Percentiles rank a stretch among this genome's conserved stretches.
Evolutionary conservation across 2,797 vertebrate genomes (phyloP).

Genomic region (Gymnodraco acuticeps): DNA sequence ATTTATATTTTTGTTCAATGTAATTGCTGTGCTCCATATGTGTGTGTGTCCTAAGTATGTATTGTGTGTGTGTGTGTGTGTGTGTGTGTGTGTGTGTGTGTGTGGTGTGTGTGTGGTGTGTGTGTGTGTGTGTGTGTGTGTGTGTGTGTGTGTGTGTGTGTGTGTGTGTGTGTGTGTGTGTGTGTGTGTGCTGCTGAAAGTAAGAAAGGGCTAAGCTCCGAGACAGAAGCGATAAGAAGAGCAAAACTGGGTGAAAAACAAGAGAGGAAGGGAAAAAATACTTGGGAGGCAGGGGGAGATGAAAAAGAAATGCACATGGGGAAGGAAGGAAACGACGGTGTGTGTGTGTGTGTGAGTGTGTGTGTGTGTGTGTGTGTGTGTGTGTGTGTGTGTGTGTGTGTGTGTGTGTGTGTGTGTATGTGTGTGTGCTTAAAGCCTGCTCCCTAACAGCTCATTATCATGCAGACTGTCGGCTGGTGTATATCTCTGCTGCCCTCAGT

Average conservation of each 20-base stretch:
- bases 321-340: constrained; percentile 5
- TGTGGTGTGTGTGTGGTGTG: not conserved
- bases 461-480: constrained; percentile 44
- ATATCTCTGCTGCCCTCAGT: constrained; percentile 36
- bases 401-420: constrained; percentile 12
- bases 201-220: constrained; percentile 44
- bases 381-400: constrained; percentile 22
- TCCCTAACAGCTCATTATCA: constrained; percentile 49
- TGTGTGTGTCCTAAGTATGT: no score
- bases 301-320: constrained; percentile 20
- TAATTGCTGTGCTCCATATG: no score
- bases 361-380: constrained; percentile 13
- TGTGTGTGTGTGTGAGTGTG: not conserved
- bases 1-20: no score
- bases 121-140: not conserved
- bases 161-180: constrained; percentile 9
- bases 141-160: not conserved
- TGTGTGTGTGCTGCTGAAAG: constrained; percentile 23
- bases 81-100: constrained; percentile 3
- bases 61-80: no score
- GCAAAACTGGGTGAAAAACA: constrained; percentile 15
- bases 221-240: constrained; percentile 47
- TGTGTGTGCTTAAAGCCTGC: constrained; percentile 16
- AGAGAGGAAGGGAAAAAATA: not conserved
- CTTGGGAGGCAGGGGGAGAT: not conserved